Evolutionary conservation across 2,888 invertebrate genomes (phyloP).

Genomic region (Eutolmus rufibarbis): DNA sequence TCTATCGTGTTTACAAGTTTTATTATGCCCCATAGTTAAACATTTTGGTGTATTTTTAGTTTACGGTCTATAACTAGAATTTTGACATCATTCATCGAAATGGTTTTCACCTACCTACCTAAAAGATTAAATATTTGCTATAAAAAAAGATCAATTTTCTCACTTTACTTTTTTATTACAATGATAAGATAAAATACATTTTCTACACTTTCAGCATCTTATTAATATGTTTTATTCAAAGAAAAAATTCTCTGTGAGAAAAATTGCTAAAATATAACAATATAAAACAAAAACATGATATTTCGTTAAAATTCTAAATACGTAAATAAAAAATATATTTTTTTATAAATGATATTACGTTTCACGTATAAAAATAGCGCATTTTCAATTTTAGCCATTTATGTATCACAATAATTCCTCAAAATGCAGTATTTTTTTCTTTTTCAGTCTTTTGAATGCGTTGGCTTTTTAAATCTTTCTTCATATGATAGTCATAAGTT

Average conservation of each 20-base stretch:
- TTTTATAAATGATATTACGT: background rate
- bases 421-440: background rate
- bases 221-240: background rate
- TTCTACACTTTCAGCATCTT: background rate
- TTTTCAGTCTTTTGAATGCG: background rate
- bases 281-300: background rate
- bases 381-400: background rate
- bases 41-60: too few species aligned
- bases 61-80: too few species aligned
- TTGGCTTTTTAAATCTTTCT: background rate
- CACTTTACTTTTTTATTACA: background rate
- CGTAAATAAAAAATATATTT: background rate
- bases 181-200: background rate
- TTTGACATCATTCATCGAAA: too few species aligned
- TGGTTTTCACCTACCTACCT: too few species aligned
- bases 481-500: background rate
- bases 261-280: background rate
- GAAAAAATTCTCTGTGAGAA: background rate
- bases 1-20: too few species aligned
- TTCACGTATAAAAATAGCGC: background rate
- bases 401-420: background rate
- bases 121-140: too few species aligned
- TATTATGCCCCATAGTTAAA: too few species aligned
- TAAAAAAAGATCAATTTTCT: background rate
- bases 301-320: background rate